Percentiles rank a stretch among this genome's conserved stretches.
phyloP scores from a whole-genome alignment of 2,113 vertebrate genomes.

The Parus major region DNA sequence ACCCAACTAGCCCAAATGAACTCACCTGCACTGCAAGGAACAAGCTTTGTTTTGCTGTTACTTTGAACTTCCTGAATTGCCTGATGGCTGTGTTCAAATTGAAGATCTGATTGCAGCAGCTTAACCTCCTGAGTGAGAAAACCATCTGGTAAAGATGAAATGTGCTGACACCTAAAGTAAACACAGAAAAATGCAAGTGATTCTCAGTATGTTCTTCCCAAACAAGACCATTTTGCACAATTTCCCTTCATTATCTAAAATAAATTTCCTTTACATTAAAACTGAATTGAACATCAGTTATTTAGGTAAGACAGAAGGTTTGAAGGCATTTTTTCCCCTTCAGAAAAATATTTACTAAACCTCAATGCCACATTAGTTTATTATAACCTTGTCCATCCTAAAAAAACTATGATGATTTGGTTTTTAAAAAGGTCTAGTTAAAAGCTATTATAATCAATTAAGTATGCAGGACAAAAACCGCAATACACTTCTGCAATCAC shows the following conservation, averaged over 20 bases:
- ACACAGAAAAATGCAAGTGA: neutral
- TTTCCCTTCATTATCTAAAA: neutral
- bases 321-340: neutral
- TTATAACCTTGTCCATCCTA: neutral
- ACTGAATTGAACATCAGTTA: neutral
- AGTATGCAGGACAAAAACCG: neutral
- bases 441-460: neutral
- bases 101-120: conserved; percentile 82
- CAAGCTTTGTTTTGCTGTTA: conserved; percentile 73
- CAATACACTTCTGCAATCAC: neutral
- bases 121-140: conserved; percentile 73
- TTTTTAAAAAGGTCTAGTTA: neutral
- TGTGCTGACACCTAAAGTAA: conserved; percentile 77
- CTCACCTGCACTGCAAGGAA: conserved; percentile 90
- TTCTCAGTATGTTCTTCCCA: neutral
- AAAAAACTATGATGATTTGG: rapidly evolving
- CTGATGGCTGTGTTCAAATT: conserved; percentile 83
- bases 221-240: neutral
- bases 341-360: neutral
- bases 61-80: conserved; percentile 64
- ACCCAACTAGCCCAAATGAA: neutral
- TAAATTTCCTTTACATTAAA: neutral
- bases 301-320: neutral
- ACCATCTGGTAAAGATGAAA: conserved; percentile 79
- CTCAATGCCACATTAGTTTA: neutral